Conservation (phyloP, 2,797 vertebrate species). For the Pipistrellus pipistrellus region DNA sequence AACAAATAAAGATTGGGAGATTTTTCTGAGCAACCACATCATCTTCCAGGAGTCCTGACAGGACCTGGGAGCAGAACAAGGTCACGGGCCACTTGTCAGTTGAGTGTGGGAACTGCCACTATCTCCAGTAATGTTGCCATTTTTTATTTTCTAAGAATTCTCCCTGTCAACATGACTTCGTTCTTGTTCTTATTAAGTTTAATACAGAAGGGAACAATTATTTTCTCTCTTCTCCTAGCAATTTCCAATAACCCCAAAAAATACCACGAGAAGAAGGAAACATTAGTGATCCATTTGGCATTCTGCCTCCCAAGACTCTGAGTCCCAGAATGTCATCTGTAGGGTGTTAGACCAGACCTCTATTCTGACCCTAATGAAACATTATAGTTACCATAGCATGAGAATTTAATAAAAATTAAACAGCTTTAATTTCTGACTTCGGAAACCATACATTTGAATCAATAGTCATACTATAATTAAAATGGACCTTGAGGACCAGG, state of each 20-base stretch:
- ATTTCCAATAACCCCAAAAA: not conserved
- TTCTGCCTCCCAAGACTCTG: not conserved
- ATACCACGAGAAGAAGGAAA: not conserved
- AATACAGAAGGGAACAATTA: not conserved
- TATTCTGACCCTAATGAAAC: not conserved
- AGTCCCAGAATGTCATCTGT: not conserved
- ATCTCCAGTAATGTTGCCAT: not conserved
- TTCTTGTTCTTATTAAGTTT: not conserved
- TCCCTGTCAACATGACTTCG: not conserved
- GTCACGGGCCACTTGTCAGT: not conserved
- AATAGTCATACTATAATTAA: not conserved
- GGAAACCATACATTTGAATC: not conserved
- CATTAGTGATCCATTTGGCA: not conserved
- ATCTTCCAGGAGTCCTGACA: not conserved
- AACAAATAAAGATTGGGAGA: not conserved
- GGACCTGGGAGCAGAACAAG: not conserved
- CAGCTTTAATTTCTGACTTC: not conserved
- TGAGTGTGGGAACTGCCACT: not conserved
- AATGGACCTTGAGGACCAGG: not conserved
- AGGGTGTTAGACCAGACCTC: not conserved
- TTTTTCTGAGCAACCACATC: not conserved
- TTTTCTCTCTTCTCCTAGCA: constrained; percentile 4
- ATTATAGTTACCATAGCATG: not conserved
- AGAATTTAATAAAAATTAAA: not conserved
- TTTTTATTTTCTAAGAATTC: not conserved